A percentile compares a stretch with the other conserved stretches of the same genome.
These are phyloP conservation scores for Equus quagga DNA, from an alignment of 2,113 vertebrate genomes.

Conservation along the genomic window DNA sequence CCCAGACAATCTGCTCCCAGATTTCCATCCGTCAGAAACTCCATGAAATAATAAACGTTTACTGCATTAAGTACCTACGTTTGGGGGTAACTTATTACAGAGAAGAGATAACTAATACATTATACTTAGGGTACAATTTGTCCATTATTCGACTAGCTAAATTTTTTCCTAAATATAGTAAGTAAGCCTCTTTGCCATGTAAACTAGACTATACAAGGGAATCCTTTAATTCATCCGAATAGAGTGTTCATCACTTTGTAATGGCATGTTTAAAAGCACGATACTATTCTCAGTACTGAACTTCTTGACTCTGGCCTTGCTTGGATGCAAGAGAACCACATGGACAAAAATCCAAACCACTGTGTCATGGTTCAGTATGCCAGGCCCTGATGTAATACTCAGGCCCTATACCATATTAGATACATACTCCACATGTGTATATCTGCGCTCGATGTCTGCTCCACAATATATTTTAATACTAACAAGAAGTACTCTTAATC, in stretches of 20 bases:
- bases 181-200: not conserved
- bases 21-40: not conserved
- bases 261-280: not conserved
- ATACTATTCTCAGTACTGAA: not conserved
- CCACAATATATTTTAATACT: not conserved
- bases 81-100: not conserved
- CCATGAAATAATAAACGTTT: not conserved
- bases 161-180: slow-evolving; percentile 40
- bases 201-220: slow-evolving; percentile 25
- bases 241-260: not conserved
- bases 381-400: not conserved
- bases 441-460: not conserved
- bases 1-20: not conserved
- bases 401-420: not conserved
- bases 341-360: not conserved
- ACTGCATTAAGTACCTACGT: slow-evolving; percentile 5
- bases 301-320: not conserved
- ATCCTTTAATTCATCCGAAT: not conserved
- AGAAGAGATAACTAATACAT: not conserved
- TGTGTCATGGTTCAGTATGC: too few species aligned
- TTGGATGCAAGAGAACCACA: not conserved
- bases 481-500: not conserved
- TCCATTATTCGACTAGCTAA: slow-evolving; percentile 24
- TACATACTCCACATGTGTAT: not conserved
- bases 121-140: not conserved